These are phyloP conservation scores for Coptodon bakossiorum DNA, from an alignment of 2,113 vertebrate species.

Conservation along the genomic window DNA sequence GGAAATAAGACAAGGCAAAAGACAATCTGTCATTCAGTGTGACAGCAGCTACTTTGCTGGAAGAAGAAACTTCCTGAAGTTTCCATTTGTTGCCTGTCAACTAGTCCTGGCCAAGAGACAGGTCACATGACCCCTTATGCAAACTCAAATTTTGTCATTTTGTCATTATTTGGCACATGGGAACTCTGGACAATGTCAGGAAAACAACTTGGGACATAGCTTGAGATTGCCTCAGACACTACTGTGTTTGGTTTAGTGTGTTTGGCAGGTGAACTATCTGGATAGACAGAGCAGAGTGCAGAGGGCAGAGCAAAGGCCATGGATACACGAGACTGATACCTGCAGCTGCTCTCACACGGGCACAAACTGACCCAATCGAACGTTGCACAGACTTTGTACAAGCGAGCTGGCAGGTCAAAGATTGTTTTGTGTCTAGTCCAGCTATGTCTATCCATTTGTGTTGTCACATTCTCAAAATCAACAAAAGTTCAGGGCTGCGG, in stretches of 20 bases:
- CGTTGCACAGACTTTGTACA: not conserved
- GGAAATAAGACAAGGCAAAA: not conserved
- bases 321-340: not conserved
- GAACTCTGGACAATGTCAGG: not conserved
- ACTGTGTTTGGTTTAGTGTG: not conserved
- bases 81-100: not conserved
- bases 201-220: not conserved
- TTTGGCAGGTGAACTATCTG: not conserved
- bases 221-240: not conserved
- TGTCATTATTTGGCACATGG: not conserved
- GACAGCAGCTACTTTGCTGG: not conserved
- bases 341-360: not conserved
- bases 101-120: not conserved
- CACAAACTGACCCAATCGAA: not conserved
- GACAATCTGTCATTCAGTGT: not conserved
- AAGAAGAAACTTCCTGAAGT: not conserved
- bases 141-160: not conserved
- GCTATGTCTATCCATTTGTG: not conserved
- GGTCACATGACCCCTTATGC: not conserved
- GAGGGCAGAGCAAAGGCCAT: not conserved
- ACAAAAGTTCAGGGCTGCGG: not conserved
- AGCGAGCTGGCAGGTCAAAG: not conserved
- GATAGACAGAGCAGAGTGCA: not conserved
- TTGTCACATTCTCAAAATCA: not conserved
- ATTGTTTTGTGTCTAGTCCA: not conserved